Base-by-base conservation (phyloP, 2,888 invertebrate genomes). In the Pasiphila rectangulata region DNA sequence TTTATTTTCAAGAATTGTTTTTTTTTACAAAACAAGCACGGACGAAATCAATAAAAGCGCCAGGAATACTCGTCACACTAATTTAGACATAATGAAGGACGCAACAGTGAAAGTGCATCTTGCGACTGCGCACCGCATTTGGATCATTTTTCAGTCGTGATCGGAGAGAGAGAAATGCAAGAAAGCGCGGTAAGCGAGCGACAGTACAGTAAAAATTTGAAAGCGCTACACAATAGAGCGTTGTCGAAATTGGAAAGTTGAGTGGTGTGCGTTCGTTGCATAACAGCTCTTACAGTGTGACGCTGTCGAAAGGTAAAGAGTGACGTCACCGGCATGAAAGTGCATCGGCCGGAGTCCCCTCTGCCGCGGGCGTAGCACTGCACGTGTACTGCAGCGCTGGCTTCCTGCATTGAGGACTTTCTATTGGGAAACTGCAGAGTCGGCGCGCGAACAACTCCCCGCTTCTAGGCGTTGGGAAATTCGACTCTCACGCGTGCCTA, bases 211-310 rank as follows among this genome's bases (percentile, higher is more conserved):
- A 82, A 81, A 53, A 87, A 86, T 88, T 86, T 87, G 87, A 87
- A 88, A 88, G 87, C 88, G 87, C 86, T 75, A 84, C 79, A 87
- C 87, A 88, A 87, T 87, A 82, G 86, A 81, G 78, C 81, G 86
- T 87, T 87, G 88, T 86, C 86, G 87, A 87, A 88, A 87, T 88
- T 87, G 87, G 87, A 87, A 87, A 87, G 87, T 87, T 78, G 85
- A 85, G 83, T 73, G 76, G 81, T 75, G 86, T 81, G 81, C 79
- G 79, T 78, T 75, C 65, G 71, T 87, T 87, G 81, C 86, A 76
- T 84, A 86, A 86, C 75, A 75, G 79, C 80, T 82, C 83, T 85
- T 86, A 83, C 86, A 79, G 71, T 75, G 79, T 83, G 83, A 83
- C 82, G 81, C 82, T 83, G 83, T 77, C 83, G 85, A 83, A 83